Percentiles rank a stretch among this genome's conserved stretches.
phyloP scores from a whole-genome alignment of 2,888 invertebrate genomes.

The Ormyrus nitidulus region DNA sequence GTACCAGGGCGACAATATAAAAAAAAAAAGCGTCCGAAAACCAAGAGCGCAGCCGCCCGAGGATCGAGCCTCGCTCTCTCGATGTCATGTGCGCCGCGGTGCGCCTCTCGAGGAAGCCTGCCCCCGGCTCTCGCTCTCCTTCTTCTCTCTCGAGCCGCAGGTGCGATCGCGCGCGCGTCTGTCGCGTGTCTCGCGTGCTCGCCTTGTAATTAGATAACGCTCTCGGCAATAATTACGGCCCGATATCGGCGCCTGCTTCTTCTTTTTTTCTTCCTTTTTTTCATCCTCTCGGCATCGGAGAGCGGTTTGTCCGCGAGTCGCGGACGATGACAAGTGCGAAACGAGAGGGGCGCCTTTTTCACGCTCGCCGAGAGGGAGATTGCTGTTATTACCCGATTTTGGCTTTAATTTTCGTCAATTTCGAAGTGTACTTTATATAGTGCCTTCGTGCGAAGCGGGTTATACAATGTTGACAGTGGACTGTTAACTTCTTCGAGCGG shows the following conservation, averaged over 20 bases:
- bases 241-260: not conserved
- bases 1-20: too few relatives aligned
- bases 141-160: not conserved
- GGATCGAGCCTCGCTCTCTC: not conserved
- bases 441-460: too few relatives aligned
- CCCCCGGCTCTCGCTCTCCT: too few relatives aligned
- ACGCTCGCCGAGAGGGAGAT: not conserved
- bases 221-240: slow-evolving; percentile 28
- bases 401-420: too few relatives aligned
- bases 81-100: not conserved
- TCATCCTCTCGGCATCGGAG: not conserved
- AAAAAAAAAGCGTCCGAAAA: too few relatives aligned
- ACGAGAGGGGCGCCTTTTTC: not conserved
- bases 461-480: too few relatives aligned
- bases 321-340: not conserved
- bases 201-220: slow-evolving; percentile 45
- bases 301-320: not conserved
- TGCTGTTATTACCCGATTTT: too few relatives aligned
- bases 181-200: not conserved
- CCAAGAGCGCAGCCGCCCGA: not conserved
- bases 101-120: not conserved
- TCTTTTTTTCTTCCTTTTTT: not conserved
- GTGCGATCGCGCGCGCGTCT: not conserved
- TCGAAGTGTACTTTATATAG: too few relatives aligned
- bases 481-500: too few relatives aligned